Conservation (phyloP, 1,140 invertebrate species). For the Solenopsis fugax region DNA sequence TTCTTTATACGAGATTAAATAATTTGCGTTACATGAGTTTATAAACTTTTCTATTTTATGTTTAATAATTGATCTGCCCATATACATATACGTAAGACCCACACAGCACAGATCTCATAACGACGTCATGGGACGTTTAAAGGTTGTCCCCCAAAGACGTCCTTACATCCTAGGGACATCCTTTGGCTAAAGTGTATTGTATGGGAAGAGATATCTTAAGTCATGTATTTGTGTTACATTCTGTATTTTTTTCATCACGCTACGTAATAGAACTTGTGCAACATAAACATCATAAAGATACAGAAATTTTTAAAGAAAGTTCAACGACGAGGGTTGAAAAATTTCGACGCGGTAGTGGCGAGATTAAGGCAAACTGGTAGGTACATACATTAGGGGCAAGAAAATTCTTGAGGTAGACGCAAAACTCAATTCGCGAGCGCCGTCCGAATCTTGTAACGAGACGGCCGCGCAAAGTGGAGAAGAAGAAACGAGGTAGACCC, state of each 20-base stretch:
- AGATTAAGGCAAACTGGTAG: neutral
- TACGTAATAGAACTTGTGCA: neutral
- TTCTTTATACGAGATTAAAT: neutral
- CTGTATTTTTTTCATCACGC: neutral
- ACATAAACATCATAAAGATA: neutral
- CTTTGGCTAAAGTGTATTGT: no score
- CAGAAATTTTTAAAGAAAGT: neutral
- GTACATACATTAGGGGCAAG: neutral
- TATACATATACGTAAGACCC: neutral
- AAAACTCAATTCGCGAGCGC: slow-evolving; percentile 29
- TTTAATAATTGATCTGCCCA: neutral
- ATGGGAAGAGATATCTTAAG: no score
- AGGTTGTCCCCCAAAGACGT: no score
- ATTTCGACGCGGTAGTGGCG: neutral
- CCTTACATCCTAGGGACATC: no score
- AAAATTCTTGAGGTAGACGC: neutral
- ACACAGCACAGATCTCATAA: no score
- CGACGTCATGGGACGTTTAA: no score
- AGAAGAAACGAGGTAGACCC: slow-evolving; percentile 58
- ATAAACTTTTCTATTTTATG: neutral
- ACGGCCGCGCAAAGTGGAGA: slow-evolving; percentile 71
- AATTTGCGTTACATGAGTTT: neutral
- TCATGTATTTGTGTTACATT: no score
- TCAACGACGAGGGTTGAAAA: neutral
- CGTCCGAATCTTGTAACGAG: slow-evolving; percentile 77